These are phyloP conservation scores for Taenioides sp. DNA, from an alignment of 2,797 vertebrate genomes.

Conservation along the genomic window DNA sequence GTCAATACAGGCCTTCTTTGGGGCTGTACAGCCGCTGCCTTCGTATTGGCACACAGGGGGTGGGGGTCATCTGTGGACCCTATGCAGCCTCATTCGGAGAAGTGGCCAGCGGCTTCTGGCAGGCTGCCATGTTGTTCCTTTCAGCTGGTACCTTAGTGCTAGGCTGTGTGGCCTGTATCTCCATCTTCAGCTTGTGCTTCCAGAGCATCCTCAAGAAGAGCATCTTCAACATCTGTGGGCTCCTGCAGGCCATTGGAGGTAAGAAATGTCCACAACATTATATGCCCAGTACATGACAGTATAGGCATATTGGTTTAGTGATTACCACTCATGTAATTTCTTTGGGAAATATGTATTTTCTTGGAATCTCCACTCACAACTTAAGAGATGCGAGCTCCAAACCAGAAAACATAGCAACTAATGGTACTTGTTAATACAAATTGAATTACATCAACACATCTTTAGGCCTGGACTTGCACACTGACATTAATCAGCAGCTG, in stretches of 20 bases:
- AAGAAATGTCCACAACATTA: slow-evolving; percentile 36
- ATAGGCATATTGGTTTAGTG: background rate
- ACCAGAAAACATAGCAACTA: background rate
- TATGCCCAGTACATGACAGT: background rate
- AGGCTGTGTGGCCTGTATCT: slow-evolving; percentile 88
- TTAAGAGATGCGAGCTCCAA: background rate
- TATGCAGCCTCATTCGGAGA: slow-evolving; percentile 89
- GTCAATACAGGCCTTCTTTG: slow-evolving; percentile 83
- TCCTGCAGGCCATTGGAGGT: slow-evolving; percentile 97
- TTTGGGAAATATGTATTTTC: too few relatives aligned
- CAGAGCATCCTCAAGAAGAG: slow-evolving; percentile 98
- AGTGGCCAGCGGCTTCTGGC: slow-evolving; percentile 97
- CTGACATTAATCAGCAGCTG: background rate
- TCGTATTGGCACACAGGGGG: slow-evolving; percentile 60
- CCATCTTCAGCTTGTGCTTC: slow-evolving; percentile 95
- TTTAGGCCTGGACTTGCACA: slow-evolving; percentile 13
- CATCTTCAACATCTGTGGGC: slow-evolving; percentile 96
- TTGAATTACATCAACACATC: background rate
- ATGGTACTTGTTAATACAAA: slow-evolving; percentile 9
- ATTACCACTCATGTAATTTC: background rate
- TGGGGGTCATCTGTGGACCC: slow-evolving; percentile 87
- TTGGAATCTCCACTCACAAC: background rate
- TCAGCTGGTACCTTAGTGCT: slow-evolving; percentile 90
- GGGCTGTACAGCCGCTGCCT: slow-evolving; percentile 93
- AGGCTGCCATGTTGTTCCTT: slow-evolving; percentile 93